Evolutionary conservation across 2,888 invertebrate species (phyloP).

Genomic region (Ariolimax columbianus): DNA sequence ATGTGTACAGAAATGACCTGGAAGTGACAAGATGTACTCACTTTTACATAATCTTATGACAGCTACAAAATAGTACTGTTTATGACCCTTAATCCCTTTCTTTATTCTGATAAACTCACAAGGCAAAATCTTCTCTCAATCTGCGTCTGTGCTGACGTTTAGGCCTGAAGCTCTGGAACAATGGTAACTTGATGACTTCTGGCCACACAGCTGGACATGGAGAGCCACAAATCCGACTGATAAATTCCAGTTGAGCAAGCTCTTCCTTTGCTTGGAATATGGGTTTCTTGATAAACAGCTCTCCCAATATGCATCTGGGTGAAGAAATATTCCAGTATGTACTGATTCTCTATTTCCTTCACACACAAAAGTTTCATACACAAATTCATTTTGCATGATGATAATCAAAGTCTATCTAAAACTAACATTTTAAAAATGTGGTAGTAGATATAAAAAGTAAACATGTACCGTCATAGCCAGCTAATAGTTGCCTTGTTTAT

Average conservation of each 20-base stretch:
- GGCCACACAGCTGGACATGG: constrained; percentile 98
- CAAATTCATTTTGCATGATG: no score
- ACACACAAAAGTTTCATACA: no score
- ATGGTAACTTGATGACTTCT: constrained; percentile 93
- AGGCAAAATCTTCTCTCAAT: constrained; percentile 92
- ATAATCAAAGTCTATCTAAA: not conserved
- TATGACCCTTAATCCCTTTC: not conserved
- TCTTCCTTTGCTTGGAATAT: constrained; percentile 96
- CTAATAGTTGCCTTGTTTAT: no score
- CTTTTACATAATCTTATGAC: no score
- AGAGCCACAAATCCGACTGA: constrained; percentile 95
- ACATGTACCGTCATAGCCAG: no score
- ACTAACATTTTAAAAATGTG: no score
- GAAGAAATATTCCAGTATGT: no score
- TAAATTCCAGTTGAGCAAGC: constrained; percentile 94
- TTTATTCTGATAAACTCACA: constrained; percentile 80
- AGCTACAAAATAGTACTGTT: not conserved
- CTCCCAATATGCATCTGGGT: constrained; percentile 92
- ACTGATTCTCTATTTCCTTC: no score
- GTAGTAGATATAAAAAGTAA: no score
- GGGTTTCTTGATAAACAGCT: constrained; percentile 96
- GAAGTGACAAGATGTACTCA: no score
- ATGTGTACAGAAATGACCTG: no score
- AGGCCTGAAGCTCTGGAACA: constrained; percentile 93
- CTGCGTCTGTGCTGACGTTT: constrained; percentile 93